Base-by-base conservation (phyloP, 1,140 invertebrate species). In the Muscidifurax raptorellus region DNA sequence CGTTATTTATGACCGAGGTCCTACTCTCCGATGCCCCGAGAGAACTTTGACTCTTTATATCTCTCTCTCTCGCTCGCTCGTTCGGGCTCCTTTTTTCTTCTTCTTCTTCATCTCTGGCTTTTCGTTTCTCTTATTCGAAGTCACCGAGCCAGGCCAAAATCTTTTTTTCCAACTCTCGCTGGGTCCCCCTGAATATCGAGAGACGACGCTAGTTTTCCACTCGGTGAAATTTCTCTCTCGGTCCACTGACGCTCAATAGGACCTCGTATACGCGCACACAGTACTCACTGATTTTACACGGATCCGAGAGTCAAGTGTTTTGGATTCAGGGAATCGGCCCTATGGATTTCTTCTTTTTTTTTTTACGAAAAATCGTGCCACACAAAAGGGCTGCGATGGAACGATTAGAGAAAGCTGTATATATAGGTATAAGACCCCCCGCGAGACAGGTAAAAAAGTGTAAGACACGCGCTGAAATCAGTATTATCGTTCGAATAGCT, bases 1-100 rank as follows among this genome's bases (percentile, higher is more conserved):
- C 84, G 88, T 92, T 93, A 92, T 92, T 93, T 93, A 92, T 89
- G 90, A 84, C 88, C 83, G 28, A 88, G 87, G 88, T 77, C 82
- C 87, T 22, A 22, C 47, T 85, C 86, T 80, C 36, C 71, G 85
- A 89, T 89, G 85, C 87, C 84, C 87, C 86, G 87, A 90, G 87
- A 90, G 87, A 88, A 88, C 84, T 86, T 80, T 82, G 84, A 85
- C 80, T 87, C 82, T 80, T 75, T 88, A 80, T 84, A 83, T 82
- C 30, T 59, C 13, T 13, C 47, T 71, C 44, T 52, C 44, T 47
- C 59, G 28, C 32, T 76, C 47, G 7, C 40, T 80, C 47, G 7
- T 27, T 80, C 74, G 27, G 32, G 52, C 40, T 78, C 25, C 28
- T 47, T 30, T 69, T 69, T 69, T 69, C 25, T 72, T 30, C 12